These are phyloP conservation scores for Podilymbus podiceps DNA, from an alignment of 2,113 vertebrate genomes.

Conservation along the genomic window DNA sequence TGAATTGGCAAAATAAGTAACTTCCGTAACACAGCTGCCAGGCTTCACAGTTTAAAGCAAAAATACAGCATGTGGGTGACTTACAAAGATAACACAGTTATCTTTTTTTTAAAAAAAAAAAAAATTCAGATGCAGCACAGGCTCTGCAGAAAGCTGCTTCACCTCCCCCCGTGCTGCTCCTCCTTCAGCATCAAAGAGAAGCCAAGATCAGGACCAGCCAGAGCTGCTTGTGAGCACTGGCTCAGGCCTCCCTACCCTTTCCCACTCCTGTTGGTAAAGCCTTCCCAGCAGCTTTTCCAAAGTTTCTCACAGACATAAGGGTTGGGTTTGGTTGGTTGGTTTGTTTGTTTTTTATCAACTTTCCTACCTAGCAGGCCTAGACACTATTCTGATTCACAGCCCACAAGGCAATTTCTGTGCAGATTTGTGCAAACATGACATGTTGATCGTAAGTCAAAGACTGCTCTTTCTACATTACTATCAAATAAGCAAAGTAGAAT, in stretches of 20 bases:
- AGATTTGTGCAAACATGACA: background rate
- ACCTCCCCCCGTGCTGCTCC: background rate
- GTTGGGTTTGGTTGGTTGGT: background rate
- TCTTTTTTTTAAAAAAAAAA: too few species aligned
- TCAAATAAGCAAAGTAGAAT: background rate
- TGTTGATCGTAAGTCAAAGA: background rate
- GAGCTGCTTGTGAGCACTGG: background rate
- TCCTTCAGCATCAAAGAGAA: background rate
- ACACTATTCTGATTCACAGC: background rate
- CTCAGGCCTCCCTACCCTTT: background rate
- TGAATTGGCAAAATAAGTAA: constrained; percentile 30
- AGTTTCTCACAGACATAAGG: background rate
- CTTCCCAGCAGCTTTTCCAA: background rate
- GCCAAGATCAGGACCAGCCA: background rate
- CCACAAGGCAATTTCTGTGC: background rate
- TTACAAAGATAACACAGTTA: background rate
- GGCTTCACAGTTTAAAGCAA: background rate
- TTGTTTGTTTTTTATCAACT: background rate
- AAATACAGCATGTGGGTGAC: background rate
- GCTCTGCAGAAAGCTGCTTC: background rate
- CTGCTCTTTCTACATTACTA: background rate
- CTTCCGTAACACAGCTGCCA: constrained; percentile 31
- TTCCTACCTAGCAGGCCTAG: background rate
- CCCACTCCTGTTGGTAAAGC: background rate
- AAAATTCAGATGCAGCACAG: background rate